Evolutionary conservation across 2,888 invertebrate species (phyloP).

Genomic region (Tuberolachnus salignus): DNA sequence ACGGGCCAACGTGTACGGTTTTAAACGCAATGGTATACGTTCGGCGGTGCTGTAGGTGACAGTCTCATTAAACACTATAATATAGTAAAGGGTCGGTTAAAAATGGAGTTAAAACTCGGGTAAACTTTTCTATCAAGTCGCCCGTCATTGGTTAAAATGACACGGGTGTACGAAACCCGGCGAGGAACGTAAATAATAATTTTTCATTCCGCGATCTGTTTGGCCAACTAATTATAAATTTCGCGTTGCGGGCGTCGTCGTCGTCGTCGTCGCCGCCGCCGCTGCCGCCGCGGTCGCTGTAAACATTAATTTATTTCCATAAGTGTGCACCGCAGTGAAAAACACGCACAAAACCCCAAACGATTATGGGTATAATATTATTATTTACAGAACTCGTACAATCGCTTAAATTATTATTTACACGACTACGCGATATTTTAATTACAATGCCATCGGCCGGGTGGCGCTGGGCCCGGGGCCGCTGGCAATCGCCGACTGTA

Average conservation of each 20-base stretch:
- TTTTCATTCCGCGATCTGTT: conserved; percentile 1
- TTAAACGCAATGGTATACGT: conserved; percentile 1
- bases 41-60: conserved; percentile 24
- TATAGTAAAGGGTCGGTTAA: conserved; percentile 23
- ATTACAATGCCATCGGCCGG: too few species aligned
- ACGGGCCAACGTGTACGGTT: conserved; percentile 12
- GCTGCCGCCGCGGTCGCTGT: background rate
- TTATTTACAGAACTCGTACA: too few species aligned
- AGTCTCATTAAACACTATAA: conserved; percentile 42
- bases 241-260: background rate
- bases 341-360: background rate
- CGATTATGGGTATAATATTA: too few species aligned
- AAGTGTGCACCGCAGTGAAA: background rate
- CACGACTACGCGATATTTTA: too few species aligned
- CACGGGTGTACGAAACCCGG: conserved; percentile 5
- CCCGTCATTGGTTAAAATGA: conserved; percentile 36
- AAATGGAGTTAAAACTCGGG: conserved; percentile 38
- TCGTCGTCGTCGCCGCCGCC: too few species aligned
- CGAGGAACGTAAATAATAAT: conserved; percentile 27
- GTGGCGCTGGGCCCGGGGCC: too few species aligned
- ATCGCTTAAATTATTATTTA: too few species aligned
- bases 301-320: conserved; percentile 29
- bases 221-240: conserved; percentile 33
- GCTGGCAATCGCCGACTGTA: too few species aligned
- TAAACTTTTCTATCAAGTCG: conserved; percentile 28